Evolutionary conservation across 2,113 vertebrate genomes (phyloP).

Genomic region (Odocoileus virginianus): DNA sequence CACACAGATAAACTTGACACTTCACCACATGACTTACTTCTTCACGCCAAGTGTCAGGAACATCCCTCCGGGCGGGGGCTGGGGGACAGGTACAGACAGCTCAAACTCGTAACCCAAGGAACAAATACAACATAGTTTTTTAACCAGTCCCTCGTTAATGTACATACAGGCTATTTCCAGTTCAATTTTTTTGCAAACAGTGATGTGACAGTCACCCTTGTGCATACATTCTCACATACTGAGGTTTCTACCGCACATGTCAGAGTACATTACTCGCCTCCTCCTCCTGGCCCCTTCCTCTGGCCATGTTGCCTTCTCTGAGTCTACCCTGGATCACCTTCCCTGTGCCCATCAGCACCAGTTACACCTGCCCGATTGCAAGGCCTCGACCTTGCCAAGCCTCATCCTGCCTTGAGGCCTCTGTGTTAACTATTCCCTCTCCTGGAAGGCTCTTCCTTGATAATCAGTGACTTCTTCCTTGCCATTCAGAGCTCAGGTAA

Average conservation of each 20-base stretch:
- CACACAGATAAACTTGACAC: not conserved
- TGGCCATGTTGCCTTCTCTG: not conserved
- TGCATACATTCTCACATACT: not conserved
- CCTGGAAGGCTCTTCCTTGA: not conserved
- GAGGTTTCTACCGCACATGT: not conserved
- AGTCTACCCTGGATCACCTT: not conserved
- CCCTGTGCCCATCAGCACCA: not conserved
- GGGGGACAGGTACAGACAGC: not conserved
- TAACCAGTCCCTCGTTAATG: not conserved
- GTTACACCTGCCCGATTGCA: fast-evolving
- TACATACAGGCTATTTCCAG: too few relatives aligned
- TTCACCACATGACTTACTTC: not conserved
- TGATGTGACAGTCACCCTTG: not conserved
- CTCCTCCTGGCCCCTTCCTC: not conserved
- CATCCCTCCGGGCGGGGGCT: not conserved
- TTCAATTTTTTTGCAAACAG: not conserved
- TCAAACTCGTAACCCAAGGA: not conserved
- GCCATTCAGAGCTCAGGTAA: not conserved
- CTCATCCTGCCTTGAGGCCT: not conserved
- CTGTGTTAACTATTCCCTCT: not conserved
- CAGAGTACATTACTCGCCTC: not conserved
- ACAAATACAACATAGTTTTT: not conserved
- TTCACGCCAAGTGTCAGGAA: not conserved
- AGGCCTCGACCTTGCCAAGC: not conserved
- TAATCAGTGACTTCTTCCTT: not conserved